phyloP scores from a whole-genome alignment of 2,797 vertebrate genomes.

The Echeneis naucrates region DNA sequence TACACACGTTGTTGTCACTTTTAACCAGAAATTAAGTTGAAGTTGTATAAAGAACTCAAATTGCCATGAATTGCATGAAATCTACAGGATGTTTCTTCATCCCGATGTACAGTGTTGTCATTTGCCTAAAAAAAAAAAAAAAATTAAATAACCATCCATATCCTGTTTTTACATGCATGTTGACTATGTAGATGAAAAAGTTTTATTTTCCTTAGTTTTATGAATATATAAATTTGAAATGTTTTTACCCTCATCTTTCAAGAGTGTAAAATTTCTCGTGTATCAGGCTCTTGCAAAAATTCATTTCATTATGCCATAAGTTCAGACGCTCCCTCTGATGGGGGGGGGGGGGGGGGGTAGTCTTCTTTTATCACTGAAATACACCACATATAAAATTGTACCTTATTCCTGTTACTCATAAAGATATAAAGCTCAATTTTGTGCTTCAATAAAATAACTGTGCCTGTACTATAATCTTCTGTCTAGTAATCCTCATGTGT shows the following conservation, averaged over 20 bases:
- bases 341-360: no score
- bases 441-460: slow-evolving; percentile 52
- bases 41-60: not conserved
- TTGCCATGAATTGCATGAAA: not conserved
- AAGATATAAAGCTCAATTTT: slow-evolving; percentile 53
- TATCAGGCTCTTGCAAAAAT: slow-evolving; percentile 14
- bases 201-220: not conserved
- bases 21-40: not conserved
- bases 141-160: not conserved
- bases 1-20: slow-evolving; percentile 26
- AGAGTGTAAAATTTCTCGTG: not conserved
- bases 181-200: not conserved
- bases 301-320: slow-evolving; percentile 22
- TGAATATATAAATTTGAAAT: not conserved
- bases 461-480: slow-evolving; percentile 49
- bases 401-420: slow-evolving; percentile 39
- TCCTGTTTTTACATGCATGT: not conserved
- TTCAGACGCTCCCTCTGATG: slow-evolving; percentile 1
- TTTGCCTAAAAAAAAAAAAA: no score
- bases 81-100: not conserved
- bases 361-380: slow-evolving; percentile 20
- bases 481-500: slow-evolving; percentile 58
- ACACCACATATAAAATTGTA: slow-evolving; percentile 32
- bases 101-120: no score
- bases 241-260: not conserved